phyloP scores from a whole-genome alignment of 2,888 invertebrate species.

The Hyalella azteca region DNA sequence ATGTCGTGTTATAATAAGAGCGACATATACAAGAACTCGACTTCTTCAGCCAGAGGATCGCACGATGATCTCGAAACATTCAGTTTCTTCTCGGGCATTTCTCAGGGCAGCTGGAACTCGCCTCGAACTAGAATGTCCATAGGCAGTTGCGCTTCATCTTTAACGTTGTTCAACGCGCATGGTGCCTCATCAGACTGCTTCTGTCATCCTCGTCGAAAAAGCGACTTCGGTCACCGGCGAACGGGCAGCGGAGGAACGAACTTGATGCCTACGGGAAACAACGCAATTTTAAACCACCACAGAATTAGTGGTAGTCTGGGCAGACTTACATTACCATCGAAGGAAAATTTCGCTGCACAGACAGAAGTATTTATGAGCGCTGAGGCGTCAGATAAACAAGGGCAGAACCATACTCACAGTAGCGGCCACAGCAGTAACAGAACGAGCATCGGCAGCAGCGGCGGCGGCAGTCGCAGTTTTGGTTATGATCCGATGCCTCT shows the following conservation, averaged over 20 bases:
- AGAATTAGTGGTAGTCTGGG: background rate
- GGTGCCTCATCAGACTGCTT: background rate
- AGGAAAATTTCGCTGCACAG: background rate
- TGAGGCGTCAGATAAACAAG: background rate
- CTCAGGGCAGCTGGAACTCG: background rate
- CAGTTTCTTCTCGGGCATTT: background rate
- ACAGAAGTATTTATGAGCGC: background rate
- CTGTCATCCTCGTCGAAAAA: background rate
- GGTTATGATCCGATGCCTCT: background rate
- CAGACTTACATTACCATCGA: background rate
- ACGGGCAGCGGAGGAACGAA: background rate
- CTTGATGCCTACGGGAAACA: background rate
- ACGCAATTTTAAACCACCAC: background rate
- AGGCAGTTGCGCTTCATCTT: background rate
- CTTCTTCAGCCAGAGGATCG: background rate
- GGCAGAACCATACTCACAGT: background rate
- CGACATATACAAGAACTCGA: no score
- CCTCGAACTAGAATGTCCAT: background rate
- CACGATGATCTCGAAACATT: background rate
- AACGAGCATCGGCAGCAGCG: background rate
- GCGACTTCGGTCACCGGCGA: background rate
- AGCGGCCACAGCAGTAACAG: background rate
- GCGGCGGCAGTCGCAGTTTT: conserved; percentile 30
- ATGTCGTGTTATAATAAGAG: background rate
- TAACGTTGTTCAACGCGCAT: background rate